Base-by-base conservation (phyloP, 1,140 invertebrate genomes). In the Drosophila kepulauana region DNA sequence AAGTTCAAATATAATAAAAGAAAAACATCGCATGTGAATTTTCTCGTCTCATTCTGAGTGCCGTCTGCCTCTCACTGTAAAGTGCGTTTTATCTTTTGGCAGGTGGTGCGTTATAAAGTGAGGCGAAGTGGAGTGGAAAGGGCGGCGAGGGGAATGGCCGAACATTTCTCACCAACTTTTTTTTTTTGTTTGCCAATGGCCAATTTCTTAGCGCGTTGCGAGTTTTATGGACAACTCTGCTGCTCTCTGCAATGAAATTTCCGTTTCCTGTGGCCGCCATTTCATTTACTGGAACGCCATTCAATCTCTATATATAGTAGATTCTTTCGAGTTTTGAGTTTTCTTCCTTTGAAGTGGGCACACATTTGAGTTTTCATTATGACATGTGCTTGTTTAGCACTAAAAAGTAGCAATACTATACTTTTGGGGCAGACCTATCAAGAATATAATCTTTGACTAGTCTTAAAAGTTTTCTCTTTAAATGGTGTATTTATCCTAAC, bases 1-100 rank as follows among this genome's bases (percentile, higher is more conserved):
- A 88, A 78, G 84, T 84, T 80, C 84, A 88, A 67, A 81, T 71
- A 89, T 80, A 88, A 88, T 88, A 88, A 89, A 89, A 86, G 70
- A 75, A 75, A 75, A 78, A 69, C 59, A 65, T 56, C 63, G 71
- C 75, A 86, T 79, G 72, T 76, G 67, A 67, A 33, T 70, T 66
- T 35, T 8, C 16, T 16, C n/a, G 41, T 20, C 16, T 6, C 38
- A 28, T 51, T 13, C 48, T 64, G 25, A 46, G 45, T 74, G 58
- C 49, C 28, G 28, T 43, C 41, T 43, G 41, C n/a, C 28, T 13
- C 43, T 48, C 35, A 46, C 64, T 64, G 71, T 62, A 82, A 82
- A 87, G 84, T 84, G 84, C 77, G 82, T 88, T 87, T 88, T 88
- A 82, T 82, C 69, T 88, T 82, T 87, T 84, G 81, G 63, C 75